Evolutionary conservation across 2,888 invertebrate genomes (phyloP).

Genomic region (Lasioglossum pauxillum): DNA sequence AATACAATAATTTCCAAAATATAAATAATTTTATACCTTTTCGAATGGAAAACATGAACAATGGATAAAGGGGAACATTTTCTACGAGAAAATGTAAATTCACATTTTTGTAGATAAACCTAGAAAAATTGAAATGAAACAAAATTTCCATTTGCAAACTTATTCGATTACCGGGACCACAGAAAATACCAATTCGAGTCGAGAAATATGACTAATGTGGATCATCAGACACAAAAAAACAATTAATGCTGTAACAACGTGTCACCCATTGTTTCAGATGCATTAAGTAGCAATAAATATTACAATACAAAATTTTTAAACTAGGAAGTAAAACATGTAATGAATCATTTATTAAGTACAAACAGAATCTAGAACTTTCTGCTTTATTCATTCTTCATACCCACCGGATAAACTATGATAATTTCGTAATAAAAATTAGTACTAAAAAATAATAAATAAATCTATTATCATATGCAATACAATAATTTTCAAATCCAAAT

Average conservation of each 20-base stretch:
- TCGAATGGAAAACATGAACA: background rate
- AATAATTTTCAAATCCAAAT: background rate
- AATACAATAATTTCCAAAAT: background rate
- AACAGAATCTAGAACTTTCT: background rate
- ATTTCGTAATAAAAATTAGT: background rate
- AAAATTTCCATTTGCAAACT: background rate
- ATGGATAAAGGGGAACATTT: no score
- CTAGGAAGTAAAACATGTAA: background rate
- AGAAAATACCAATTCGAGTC: background rate
- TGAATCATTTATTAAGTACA: background rate
- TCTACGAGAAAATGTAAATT: no score
- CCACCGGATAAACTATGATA: background rate
- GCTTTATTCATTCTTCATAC: background rate
- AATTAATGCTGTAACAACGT: background rate
- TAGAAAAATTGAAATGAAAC: no score
- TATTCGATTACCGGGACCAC: background rate
- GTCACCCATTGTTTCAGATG: background rate
- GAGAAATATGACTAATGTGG: background rate
- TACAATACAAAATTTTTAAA: background rate
- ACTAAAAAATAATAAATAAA: background rate
- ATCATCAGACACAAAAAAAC: background rate
- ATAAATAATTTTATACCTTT: background rate
- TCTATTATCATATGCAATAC: background rate
- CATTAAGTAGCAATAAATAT: background rate
- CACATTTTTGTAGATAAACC: no score